Conservation (phyloP, 2,797 vertebrate species). For the Fringilla coelebs region DNA sequence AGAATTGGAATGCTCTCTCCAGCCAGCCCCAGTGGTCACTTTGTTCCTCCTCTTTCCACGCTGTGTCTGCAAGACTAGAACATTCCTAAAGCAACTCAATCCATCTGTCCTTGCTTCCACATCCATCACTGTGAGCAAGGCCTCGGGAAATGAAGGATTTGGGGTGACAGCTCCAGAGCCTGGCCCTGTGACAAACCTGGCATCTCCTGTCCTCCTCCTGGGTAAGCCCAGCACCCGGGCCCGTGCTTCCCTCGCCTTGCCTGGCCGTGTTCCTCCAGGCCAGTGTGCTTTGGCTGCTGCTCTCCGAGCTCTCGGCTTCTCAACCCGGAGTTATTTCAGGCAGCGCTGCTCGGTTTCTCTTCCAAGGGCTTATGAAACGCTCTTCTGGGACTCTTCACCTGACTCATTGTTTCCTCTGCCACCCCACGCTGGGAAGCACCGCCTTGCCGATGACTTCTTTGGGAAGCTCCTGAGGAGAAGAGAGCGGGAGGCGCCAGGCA, state of each 20-base stretch:
- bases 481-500: neutral
- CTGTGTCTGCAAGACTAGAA: neutral
- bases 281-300: constrained; percentile 45
- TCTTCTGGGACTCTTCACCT: constrained; percentile 55
- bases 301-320: neutral
- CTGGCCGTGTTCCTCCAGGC: neutral
- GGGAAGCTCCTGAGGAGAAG: constrained; percentile 48
- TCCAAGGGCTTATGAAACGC: constrained; percentile 47
- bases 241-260: neutral
- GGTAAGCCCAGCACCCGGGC: neutral
- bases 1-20: neutral
- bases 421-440: constrained; percentile 44
- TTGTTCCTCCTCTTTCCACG: neutral
- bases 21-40: neutral
- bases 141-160: neutral
- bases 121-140: neutral
- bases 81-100: neutral
- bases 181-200: neutral
- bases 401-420: constrained; percentile 51
- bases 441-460: constrained; percentile 18
- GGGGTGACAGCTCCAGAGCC: neutral
- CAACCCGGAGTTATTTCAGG: constrained; percentile 48
- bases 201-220: neutral
- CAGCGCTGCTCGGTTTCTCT: constrained; percentile 27
- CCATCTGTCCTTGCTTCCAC: neutral